A percentile compares a stretch with the other conserved stretches of the same genome.
Conservation (phyloP, 2,797 vertebrate species). For the Antennarius maculatus region DNA sequence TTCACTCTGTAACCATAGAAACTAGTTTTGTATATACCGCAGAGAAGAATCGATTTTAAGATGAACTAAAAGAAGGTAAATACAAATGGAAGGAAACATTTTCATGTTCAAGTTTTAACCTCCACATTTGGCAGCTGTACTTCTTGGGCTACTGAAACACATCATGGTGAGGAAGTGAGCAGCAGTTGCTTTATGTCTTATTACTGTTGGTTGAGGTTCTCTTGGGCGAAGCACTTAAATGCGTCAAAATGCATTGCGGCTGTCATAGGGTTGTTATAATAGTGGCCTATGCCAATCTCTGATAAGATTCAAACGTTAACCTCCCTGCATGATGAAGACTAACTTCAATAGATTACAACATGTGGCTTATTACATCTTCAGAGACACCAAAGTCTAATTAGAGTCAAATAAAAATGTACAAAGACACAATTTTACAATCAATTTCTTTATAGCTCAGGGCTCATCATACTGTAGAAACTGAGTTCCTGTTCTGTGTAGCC, state of each 20-base stretch:
- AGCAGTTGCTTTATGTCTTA: background rate
- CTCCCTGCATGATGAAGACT: too few species aligned
- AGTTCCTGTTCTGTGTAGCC: background rate
- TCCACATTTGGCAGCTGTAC: background rate
- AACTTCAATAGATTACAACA: too few species aligned
- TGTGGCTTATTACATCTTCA: too few species aligned
- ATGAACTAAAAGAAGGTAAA: constrained; percentile 1
- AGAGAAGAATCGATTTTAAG: constrained; percentile 1
- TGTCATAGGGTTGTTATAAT: background rate
- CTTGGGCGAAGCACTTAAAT: constrained; percentile 8
- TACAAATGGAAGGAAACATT: background rate
- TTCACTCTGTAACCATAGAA: constrained; percentile 22
- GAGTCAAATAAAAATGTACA: too few species aligned
- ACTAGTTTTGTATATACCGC: background rate
- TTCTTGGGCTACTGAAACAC: background rate
- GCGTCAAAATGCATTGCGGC: background rate
- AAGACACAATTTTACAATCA: too few species aligned
- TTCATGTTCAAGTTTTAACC: background rate
- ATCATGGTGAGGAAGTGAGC: background rate
- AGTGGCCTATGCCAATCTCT: too few species aligned
- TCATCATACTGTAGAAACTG: background rate
- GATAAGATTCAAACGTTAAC: too few species aligned
- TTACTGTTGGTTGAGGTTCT: background rate
- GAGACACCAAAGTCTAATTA: too few species aligned
- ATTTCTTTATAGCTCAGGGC: background rate